Percentiles rank a stretch among this genome's conserved stretches.
Conservation (phyloP, 2,888 invertebrate genomes). For the Callinectes sapidus region DNA sequence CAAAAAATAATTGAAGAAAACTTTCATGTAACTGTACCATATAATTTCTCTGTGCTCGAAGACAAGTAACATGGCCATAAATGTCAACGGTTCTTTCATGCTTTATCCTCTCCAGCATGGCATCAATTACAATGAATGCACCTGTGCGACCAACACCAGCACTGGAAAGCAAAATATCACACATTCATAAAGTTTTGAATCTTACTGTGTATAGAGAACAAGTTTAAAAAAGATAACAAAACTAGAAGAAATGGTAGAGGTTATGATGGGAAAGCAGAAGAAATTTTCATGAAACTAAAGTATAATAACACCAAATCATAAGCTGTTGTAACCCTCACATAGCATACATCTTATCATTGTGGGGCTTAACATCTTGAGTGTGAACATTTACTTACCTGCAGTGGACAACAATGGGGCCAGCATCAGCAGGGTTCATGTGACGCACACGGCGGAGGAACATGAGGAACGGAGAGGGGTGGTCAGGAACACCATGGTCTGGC, state of each 20-base stretch:
- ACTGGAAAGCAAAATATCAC: constrained; percentile 76
- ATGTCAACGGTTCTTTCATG: constrained; percentile 99
- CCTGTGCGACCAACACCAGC: constrained; percentile 82
- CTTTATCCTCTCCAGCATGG: constrained; percentile 97
- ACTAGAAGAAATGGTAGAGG: not conserved
- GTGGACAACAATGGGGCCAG: constrained; percentile 96
- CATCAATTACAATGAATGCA: constrained; percentile 96
- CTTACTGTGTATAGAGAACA: not conserved
- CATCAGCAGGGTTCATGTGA: constrained; percentile 91
- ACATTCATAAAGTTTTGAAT: not conserved
- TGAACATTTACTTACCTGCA: constrained; percentile 80
- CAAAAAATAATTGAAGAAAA: not conserved
- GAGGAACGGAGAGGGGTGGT: constrained; percentile 98
- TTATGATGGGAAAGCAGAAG: not conserved
- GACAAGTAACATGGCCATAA: constrained; percentile 98
- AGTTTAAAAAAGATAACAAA: constrained; percentile 5
- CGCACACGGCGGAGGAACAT: constrained; percentile 96
- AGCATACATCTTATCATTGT: not conserved
- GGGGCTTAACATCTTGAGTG: constrained; percentile 10
- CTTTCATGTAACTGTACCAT: constrained; percentile 83
- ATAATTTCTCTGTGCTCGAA: constrained; percentile 98
- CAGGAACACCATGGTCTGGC: constrained; percentile 99
- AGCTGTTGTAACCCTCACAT: too few species aligned
- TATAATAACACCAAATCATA: not conserved
- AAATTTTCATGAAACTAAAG: not conserved